These are phyloP conservation scores for Cephalophus harveyi DNA, from an alignment of 2,113 vertebrate genomes.

Conservation along the genomic window DNA sequence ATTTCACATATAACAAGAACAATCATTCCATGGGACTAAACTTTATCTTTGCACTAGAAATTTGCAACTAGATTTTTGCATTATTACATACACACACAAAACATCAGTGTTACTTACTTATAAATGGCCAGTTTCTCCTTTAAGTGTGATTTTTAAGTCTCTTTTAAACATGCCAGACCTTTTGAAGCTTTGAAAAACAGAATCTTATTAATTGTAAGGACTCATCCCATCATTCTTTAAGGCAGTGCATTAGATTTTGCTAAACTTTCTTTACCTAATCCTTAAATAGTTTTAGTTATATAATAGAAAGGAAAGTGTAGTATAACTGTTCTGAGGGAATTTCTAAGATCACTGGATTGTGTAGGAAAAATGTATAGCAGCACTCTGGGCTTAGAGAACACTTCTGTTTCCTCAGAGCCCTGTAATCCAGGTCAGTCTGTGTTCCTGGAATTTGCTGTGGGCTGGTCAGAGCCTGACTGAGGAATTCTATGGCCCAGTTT, in stretches of 20 bases:
- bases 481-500: rapidly evolving
- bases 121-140: neutral
- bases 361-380: neutral
- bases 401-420: neutral
- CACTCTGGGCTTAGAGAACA: neutral
- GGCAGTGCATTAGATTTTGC: neutral
- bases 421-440: neutral
- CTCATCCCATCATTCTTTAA: neutral
- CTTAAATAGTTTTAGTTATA: neutral
- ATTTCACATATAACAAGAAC: neutral
- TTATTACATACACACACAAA: neutral
- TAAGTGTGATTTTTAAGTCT: neutral
- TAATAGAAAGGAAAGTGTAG: neutral
- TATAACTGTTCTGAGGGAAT: neutral
- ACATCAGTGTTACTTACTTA: neutral
- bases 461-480: neutral
- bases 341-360: neutral
- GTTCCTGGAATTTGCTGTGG: neutral
- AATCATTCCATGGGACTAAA: rapidly evolving
- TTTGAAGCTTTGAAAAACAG: neutral
- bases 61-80: neutral
- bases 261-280: neutral
- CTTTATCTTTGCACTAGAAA: neutral
- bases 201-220: neutral
- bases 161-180: neutral